A percentile compares a stretch with the other conserved stretches of the same genome.
Evolutionary conservation across 2,888 invertebrate genomes (phyloP).

Genomic region (Brachyopa scutellaris): DNA sequence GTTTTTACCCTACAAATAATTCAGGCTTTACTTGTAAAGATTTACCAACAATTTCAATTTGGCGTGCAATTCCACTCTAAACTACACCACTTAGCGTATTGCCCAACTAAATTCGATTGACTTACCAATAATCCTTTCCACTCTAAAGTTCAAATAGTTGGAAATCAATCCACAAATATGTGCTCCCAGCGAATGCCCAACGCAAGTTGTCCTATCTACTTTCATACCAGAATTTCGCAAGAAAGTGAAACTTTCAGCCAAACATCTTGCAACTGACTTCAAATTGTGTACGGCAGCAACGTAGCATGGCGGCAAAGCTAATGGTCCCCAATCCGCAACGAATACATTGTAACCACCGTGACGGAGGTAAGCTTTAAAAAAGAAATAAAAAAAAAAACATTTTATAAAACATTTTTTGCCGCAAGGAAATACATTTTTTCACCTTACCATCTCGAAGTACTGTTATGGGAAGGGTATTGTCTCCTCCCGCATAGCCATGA

Average conservation of each 20-base stretch:
- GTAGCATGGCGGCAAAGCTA: conserved; percentile 88
- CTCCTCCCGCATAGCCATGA: conserved; percentile 91
- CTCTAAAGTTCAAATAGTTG: conserved; percentile 87
- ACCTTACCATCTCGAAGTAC: conserved; percentile 88
- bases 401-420: too few relatives aligned
- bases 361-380: conserved; percentile 85
- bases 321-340: conserved; percentile 89
- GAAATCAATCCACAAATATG: conserved; percentile 90
- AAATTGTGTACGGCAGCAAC: conserved; percentile 90
- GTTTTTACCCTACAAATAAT: too few relatives aligned
- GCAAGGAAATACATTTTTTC: too few relatives aligned
- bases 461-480: conserved; percentile 87
- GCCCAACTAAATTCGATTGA: conserved; percentile 15
- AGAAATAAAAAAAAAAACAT: neutral
- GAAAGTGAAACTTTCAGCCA: conserved; percentile 85
- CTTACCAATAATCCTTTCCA: conserved; percentile 88
- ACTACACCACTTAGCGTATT: too few relatives aligned
- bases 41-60: too few relatives aligned
- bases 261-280: conserved; percentile 87
- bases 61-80: too few relatives aligned
- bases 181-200: conserved; percentile 90
- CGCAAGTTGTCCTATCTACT: conserved; percentile 87
- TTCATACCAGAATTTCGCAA: conserved; percentile 86
- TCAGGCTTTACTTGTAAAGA: too few relatives aligned
- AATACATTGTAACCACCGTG: conserved; percentile 90